Evolutionary conservation across 2,888 invertebrate species (phyloP).

Genomic region (Ormyrus rosae): DNA sequence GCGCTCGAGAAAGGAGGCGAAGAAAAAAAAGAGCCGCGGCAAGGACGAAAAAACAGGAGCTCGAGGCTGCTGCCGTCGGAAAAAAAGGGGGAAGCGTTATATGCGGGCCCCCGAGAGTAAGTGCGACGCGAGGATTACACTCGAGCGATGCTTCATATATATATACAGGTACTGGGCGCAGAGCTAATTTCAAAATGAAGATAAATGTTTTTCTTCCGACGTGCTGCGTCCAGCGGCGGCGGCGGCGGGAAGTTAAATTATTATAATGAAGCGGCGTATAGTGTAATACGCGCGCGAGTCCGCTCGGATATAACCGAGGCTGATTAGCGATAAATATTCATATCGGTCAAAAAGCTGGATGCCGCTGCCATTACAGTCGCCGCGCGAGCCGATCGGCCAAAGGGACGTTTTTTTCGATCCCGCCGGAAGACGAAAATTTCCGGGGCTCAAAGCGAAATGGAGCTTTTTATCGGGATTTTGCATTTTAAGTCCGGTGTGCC

Average conservation of each 20-base stretch:
- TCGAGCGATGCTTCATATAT: neutral
- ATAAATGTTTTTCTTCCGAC: conserved; percentile 27
- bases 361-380: neutral
- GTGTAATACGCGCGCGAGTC: neutral
- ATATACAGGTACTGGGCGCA: neutral
- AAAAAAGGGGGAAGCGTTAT: no score
- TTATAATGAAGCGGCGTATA: conserved; percentile 7
- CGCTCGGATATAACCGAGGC: neutral
- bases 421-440: no score
- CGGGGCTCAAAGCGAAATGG: no score
- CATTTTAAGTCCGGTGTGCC: neutral
- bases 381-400: neutral
- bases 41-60: neutral
- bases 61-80: no score
- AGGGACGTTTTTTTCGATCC: neutral
- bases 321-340: conserved; percentile 20
- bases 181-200: conserved; percentile 34
- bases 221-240: neutral
- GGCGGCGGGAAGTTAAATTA: conserved; percentile 8
- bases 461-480: neutral
- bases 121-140: neutral
- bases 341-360: conserved; percentile 21
- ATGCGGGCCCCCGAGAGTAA: no score
- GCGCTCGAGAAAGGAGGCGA: conserved; percentile 9
- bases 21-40: neutral